These are phyloP conservation scores for Picathartes gymnocephalus DNA, from an alignment of 2,113 vertebrate genomes.

Conservation along the genomic window DNA sequence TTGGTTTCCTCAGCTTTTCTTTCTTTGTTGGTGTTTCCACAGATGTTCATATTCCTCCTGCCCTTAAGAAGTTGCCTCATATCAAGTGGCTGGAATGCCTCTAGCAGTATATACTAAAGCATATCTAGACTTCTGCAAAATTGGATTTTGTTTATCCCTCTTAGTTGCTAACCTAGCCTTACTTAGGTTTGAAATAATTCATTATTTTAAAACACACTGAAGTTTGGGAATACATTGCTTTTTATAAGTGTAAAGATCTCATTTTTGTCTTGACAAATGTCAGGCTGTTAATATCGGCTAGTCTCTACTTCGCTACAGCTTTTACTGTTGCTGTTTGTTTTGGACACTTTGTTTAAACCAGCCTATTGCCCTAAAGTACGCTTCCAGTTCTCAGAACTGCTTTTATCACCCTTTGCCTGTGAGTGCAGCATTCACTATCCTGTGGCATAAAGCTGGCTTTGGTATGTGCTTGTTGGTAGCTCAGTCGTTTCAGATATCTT, in stretches of 20 bases:
- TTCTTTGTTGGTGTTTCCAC: not conserved
- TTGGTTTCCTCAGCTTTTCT: not conserved
- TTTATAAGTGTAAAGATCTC: not conserved
- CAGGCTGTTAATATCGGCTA: not conserved
- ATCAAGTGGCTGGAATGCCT: not conserved
- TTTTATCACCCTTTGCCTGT: not conserved
- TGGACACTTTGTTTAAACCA: not conserved
- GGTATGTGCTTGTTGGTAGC: not conserved
- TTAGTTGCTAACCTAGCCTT: not conserved
- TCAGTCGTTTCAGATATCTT: not conserved
- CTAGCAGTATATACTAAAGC: not conserved
- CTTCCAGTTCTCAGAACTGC: not conserved
- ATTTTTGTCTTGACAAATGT: not conserved
- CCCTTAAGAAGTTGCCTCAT: not conserved
- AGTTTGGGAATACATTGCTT: not conserved
- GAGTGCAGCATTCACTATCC: not conserved
- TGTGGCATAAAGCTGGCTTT: not conserved
- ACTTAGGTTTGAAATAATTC: not conserved
- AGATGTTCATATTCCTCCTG: not conserved
- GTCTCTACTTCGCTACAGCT: not conserved
- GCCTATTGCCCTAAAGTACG: accelerated
- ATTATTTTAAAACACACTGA: not conserved
- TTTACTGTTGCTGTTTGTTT: not conserved
- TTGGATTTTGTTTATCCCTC: not conserved
- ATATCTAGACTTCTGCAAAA: not conserved